These are phyloP conservation scores for Jordanella pulchra DNA, from an alignment of 2,797 vertebrate species.

Conservation along the genomic window DNA sequence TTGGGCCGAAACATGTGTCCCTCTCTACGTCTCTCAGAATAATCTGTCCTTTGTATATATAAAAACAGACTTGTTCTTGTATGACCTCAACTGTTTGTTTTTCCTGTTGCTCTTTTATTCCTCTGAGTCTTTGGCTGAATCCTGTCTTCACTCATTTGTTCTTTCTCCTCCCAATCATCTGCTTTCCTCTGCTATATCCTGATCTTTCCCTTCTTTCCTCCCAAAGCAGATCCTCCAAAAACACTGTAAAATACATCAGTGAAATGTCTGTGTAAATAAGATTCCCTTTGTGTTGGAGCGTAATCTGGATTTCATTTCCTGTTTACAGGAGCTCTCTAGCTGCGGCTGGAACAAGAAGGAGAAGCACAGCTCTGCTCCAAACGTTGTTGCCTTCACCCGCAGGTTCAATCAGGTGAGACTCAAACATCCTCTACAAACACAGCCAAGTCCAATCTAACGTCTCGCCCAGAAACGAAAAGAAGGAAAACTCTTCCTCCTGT, in stretches of 20 bases:
- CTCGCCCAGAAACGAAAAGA: not conserved
- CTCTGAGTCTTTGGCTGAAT: conserved; percentile 4
- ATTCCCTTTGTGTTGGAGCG: not conserved
- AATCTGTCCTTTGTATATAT: not conserved
- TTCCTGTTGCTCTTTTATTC: conserved; percentile 24
- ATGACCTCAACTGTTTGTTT: conserved; percentile 18
- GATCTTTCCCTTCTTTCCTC: conserved; percentile 17
- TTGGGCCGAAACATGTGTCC: not conserved
- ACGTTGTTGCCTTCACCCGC: conserved; percentile 98
- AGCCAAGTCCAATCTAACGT: conserved; percentile 8
- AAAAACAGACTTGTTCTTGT: conserved; percentile 9
- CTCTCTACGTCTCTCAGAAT: not conserved
- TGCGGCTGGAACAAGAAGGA: conserved; percentile 99
- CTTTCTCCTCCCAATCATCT: conserved; percentile 9
- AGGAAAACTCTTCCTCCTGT: conserved; percentile 7
- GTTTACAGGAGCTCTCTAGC: conserved; percentile 92
- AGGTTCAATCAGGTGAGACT: conserved; percentile 96
- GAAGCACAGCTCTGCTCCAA: conserved; percentile 96
- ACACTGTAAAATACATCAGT: conserved; percentile 34
- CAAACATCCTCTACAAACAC: not conserved
- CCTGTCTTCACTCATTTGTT: not conserved
- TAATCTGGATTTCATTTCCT: conserved; percentile 27
- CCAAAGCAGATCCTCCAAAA: conserved; percentile 26
- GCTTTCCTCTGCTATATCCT: conserved; percentile 16
- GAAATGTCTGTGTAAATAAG: conserved; percentile 12